Percentiles rank a stretch among this genome's conserved stretches.
phyloP scores from a whole-genome alignment of 2,888 invertebrate genomes.

The Punctoribates punctum region DNA sequence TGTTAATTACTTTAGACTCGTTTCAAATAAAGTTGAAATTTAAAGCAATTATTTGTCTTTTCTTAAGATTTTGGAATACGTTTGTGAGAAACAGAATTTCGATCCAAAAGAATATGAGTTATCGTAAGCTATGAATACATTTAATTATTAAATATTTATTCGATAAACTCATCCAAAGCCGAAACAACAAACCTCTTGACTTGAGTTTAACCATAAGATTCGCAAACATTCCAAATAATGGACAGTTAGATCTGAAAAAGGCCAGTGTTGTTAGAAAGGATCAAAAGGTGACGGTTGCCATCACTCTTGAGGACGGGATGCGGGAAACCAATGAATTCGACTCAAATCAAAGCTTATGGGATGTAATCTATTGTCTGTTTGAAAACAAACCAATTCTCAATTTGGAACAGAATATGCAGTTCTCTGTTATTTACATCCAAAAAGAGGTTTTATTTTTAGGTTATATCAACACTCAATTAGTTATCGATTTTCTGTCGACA shows the following conservation, averaged over 20 bases:
- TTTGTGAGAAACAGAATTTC: slow-evolving; percentile 35
- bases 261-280: slow-evolving; percentile 63
- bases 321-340: slow-evolving; percentile 62
- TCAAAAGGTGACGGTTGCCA: slow-evolving; percentile 65
- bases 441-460: slow-evolving; percentile 46
- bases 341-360: slow-evolving; percentile 60
- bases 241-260: slow-evolving; percentile 75
- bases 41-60: not conserved
- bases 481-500: not conserved
- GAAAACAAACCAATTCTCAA: not conserved
- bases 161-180: slow-evolving; percentile 55
- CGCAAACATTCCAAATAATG: slow-evolving; percentile 84
- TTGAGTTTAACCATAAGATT: slow-evolving; percentile 72
- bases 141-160: not conserved
- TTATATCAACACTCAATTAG: too few species aligned
- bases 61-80: slow-evolving; percentile 37
- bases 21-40: not conserved
- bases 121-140: slow-evolving; percentile 20
- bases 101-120: slow-evolving; percentile 30
- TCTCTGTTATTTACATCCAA: slow-evolving; percentile 49
- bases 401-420: not conserved
- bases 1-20: too few species aligned
- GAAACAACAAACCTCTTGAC: slow-evolving; percentile 74
- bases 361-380: slow-evolving; percentile 56
- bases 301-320: slow-evolving; percentile 72